Percentiles rank a stretch among this genome's conserved stretches.
Conservation (phyloP, 1,140 invertebrate genomes). For the Drosophila virilis region DNA sequence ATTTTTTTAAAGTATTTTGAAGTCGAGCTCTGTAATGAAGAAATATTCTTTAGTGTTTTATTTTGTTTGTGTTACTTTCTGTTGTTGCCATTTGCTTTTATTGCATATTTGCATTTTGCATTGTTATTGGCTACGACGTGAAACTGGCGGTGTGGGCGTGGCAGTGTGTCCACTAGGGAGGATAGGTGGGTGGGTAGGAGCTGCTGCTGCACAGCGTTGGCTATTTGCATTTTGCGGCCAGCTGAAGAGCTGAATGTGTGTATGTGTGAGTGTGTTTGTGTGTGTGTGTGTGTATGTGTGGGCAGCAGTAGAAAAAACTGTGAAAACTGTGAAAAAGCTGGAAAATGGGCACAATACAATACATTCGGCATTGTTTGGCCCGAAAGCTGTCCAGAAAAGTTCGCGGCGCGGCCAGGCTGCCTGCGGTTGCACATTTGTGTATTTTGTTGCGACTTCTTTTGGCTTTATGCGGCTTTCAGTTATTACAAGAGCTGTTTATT, state of each 20-base stretch:
- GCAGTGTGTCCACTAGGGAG: conserved; percentile 6
- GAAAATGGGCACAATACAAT: conserved; percentile 11
- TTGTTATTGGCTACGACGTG: conserved; percentile 68
- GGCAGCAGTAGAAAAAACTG: conserved; percentile 22
- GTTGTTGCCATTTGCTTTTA: conserved; percentile 64
- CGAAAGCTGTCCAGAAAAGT: conserved; percentile 20
- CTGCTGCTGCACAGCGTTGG: conserved; percentile 12
- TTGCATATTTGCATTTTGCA: conserved; percentile 79
- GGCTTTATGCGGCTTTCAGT: conserved; percentile 47
- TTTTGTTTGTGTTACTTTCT: conserved; percentile 26
- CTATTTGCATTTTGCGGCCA: conserved; percentile 56
- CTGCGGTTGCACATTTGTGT: conserved; percentile 34
- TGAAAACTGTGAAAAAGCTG: conserved; percentile 31
- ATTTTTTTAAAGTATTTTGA: neutral
- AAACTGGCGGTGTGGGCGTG: conserved; percentile 20
- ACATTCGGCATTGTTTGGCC: conserved; percentile 42
- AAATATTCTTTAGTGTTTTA: conserved; percentile 13
- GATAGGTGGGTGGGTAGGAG: conserved; percentile 1
- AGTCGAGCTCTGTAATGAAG: neutral
- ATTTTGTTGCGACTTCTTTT: conserved; percentile 32
- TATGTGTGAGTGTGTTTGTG: conserved; percentile 14
- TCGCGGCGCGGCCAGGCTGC: neutral
- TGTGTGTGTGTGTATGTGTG: conserved; percentile 21
- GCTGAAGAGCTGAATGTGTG: conserved; percentile 13
- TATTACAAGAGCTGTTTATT: conserved; percentile 28